Percentiles rank a stretch among this genome's conserved stretches.
Evolutionary conservation across 2,888 invertebrate genomes (phyloP).

Genomic region (Hylaea fasciaria): DNA sequence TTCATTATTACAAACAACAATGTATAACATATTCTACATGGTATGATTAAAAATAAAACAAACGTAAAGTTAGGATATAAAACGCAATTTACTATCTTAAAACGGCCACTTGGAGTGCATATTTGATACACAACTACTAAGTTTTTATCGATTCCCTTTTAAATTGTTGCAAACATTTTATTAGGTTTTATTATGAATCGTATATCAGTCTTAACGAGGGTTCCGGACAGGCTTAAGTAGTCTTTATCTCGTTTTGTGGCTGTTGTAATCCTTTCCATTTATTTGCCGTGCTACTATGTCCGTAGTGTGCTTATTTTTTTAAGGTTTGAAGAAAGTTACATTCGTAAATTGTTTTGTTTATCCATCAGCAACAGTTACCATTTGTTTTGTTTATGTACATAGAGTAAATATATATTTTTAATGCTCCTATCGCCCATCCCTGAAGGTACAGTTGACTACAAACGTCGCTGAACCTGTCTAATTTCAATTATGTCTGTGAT

Average conservation of each 20-base stretch:
- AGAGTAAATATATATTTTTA: too few species aligned
- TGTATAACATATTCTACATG: slow-evolving; percentile 56
- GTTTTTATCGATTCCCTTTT: slow-evolving; percentile 79
- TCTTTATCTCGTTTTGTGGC: slow-evolving; percentile 76
- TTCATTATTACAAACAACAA: slow-evolving; percentile 48
- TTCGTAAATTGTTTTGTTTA: background rate
- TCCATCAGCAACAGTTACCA: background rate
- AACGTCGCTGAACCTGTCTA: too few species aligned
- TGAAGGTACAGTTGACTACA: too few species aligned
- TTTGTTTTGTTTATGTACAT: background rate
- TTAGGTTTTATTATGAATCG: slow-evolving; percentile 80
- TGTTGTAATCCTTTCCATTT: slow-evolving; percentile 66
- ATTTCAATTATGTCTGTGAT: too few species aligned
- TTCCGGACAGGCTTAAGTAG: slow-evolving; percentile 71
- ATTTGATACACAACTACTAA: slow-evolving; percentile 74
- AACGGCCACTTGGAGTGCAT: slow-evolving; percentile 62
- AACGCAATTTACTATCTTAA: slow-evolving; percentile 78
- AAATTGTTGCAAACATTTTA: slow-evolving; percentile 83
- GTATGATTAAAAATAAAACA: slow-evolving; percentile 71
- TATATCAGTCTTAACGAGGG: slow-evolving; percentile 83
- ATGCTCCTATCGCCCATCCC: too few species aligned
- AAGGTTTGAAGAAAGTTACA: slow-evolving; percentile 5
- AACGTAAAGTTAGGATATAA: slow-evolving; percentile 62
- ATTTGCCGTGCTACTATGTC: slow-evolving; percentile 46
- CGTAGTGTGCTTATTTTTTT: slow-evolving; percentile 34